Evolutionary conservation across 2,888 invertebrate species (phyloP), one percentile per base, ranked within the genome.

Genomic region (Copidosoma aretas): DNA sequence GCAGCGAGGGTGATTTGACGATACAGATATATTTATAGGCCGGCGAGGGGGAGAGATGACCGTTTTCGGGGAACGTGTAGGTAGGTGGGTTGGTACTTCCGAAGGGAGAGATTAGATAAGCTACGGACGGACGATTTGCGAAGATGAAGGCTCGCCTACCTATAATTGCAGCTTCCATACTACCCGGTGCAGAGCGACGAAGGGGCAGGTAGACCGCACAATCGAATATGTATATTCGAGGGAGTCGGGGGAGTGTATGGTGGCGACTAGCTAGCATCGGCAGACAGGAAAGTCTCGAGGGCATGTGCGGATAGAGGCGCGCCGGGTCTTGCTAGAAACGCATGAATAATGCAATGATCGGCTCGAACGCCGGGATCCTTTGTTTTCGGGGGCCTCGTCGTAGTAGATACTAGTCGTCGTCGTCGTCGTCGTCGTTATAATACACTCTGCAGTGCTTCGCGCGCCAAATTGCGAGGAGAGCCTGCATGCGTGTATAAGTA

Each of bases 261-360:
- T 2, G 43, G 17, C n/a, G n/a, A n/a, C n/a, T n/a, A n/a, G n/a
- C n/a, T n/a, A n/a, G n/a, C n/a, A n/a, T n/a, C n/a, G 68, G 67
- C 60, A 68, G 68, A 57, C 67, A 69, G 65, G 71, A 57, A 71
- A 65, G 71, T 75, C 77, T 72, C 63, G 74, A 73, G 77, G 75
- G 74, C 64, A 60, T n/a, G 58, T 8, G 32, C 32, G 49, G 39
- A 57, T 71, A 70, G 74, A 72, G 75, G 76, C 73, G 67, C 68
- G 62, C n/a, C 59, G 64, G 71, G 75, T 76, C 75, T 75, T 75
- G 73, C 78, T 77, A 76, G 77, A 77, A 75, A 75, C 68, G 71
- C 77, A 79, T 79, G 79, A 79, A 79, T 79, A 79, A 79, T 79
- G 78, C 78, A 79, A 77, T 76, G 77, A 78, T 79, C 69, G 63